Conservation (phyloP, 2,888 invertebrate genomes). For the Tholera decimalis region DNA sequence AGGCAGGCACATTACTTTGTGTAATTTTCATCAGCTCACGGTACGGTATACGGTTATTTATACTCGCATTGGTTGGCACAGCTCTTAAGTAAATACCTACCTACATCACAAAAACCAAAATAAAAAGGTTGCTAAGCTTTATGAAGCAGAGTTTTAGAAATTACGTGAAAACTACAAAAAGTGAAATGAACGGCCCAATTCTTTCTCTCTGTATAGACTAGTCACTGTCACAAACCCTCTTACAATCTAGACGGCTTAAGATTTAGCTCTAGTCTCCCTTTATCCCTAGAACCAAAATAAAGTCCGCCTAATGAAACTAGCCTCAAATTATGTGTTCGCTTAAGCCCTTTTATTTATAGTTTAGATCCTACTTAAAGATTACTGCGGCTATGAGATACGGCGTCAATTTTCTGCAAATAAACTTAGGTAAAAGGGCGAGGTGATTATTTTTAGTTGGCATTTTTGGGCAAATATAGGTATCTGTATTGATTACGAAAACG, state of each 20-base stretch:
- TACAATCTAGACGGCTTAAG: constrained; percentile 33
- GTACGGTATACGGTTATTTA: too few species aligned
- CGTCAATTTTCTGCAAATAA: constrained; percentile 36
- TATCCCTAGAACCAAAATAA: constrained; percentile 38
- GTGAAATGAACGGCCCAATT: background rate
- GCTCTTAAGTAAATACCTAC: too few species aligned
- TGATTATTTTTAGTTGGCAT: constrained; percentile 21
- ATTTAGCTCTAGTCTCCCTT: constrained; percentile 3
- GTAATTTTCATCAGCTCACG: too few species aligned
- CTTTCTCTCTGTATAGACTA: constrained; percentile 1
- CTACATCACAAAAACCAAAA: background rate
- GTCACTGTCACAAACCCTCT: constrained; percentile 10
- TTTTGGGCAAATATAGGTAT: too few species aligned
- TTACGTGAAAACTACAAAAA: constrained; percentile 3
- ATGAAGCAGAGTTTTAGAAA: background rate
- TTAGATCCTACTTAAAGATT: constrained; percentile 30
- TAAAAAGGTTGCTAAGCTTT: background rate
- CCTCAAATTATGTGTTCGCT: constrained; percentile 54
- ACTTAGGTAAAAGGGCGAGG: background rate
- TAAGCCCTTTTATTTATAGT: constrained; percentile 59
- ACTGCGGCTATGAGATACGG: constrained; percentile 30
- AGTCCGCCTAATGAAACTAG: constrained; percentile 45
- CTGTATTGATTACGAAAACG: too few species aligned
- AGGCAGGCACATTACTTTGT: too few species aligned
- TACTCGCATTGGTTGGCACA: too few species aligned